Percentiles rank a stretch among this genome's conserved stretches.
Evolutionary conservation across 2,888 invertebrate genomes (phyloP).

Genomic region (Scaeva pyrastri): DNA sequence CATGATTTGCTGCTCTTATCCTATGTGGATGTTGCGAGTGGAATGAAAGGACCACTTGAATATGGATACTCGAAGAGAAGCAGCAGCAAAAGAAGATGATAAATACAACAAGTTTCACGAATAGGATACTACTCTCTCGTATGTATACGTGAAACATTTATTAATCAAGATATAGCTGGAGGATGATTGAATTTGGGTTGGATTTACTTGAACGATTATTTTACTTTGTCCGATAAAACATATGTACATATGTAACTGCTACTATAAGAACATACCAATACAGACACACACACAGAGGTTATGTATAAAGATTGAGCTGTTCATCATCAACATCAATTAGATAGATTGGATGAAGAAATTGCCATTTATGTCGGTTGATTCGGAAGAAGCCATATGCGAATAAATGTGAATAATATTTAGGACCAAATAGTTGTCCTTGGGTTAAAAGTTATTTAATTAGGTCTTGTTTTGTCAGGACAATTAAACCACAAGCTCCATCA

Average conservation of each 20-base stretch:
- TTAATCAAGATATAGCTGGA: slow-evolving; percentile 39
- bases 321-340: slow-evolving; percentile 18
- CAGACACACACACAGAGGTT: not conserved
- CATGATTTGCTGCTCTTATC: slow-evolving; percentile 33
- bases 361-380: slow-evolving; percentile 31
- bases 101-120: slow-evolving; percentile 40
- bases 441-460: not conserved
- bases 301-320: slow-evolving; percentile 8
- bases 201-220: slow-evolving; percentile 7
- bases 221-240: not conserved
- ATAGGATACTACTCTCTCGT: too few relatives aligned
- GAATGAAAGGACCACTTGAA: slow-evolving; percentile 15
- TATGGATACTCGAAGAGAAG: not conserved
- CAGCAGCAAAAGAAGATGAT: slow-evolving; percentile 38
- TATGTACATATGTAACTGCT: not conserved
- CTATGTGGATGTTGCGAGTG: slow-evolving; percentile 14
- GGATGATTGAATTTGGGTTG: slow-evolving; percentile 19
- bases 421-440: not conserved
- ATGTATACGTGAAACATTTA: slow-evolving; percentile 28
- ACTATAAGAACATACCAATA: not conserved
- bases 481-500: too few relatives aligned
- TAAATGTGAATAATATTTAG: not conserved
- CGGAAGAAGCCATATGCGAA: slow-evolving; percentile 5
- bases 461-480: too few relatives aligned
- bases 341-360: slow-evolving; percentile 49